Evolutionary conservation across 2,113 vertebrate genomes (phyloP), one percentile per base, ranked within the genome.

Genomic region (Gopherus flavomarginatus): DNA sequence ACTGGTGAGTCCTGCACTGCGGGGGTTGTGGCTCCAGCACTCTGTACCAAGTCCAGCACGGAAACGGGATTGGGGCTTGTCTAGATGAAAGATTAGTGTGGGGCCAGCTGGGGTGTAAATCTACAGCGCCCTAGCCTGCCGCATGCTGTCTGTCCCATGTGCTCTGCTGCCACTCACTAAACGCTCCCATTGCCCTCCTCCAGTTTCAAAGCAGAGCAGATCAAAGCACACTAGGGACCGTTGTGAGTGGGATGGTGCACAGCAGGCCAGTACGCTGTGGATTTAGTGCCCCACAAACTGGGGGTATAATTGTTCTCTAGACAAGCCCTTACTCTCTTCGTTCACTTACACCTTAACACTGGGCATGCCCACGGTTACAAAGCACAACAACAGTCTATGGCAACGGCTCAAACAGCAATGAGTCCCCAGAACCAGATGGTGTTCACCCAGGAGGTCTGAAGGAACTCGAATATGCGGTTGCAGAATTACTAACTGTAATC

Each of bases 1-100:
- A 99, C 98, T 3, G 98, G 99, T 99, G 95, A 94, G 98, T 38
- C 52, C 27, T 14, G 2, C 21, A 29, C 53, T 5, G 19, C 4
- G 17, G 50, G 35, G 81, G 1, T 6, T 0, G 1, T 12, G 69
- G 29, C 22, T 83, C 26, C 27, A 5, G 1, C 31, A 10, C 90
- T 29, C 87, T 83, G 49, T 24, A 42, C 31, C 26, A 81, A 2
- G 7, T 17, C 19, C 9, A 2, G 17, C 62, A 22, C 11, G 9
- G 65, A 19, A 17, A 8, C 9, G 38, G 35, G 19, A 9, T 11
- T n/a, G 19, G 62, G 17, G n/a, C 65, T 72, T 72, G 65, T 21
- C 35, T 72, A 72, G 65, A 38, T 38, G n/a, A 72, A 72, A 38
- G 8, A 19, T 38, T 22, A 72, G 35, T 11, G n/a, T 10, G 4